These are phyloP conservation scores for Cyrtonyx montezumae DNA, from an alignment of 2,113 vertebrate species.

Conservation along the genomic window DNA sequence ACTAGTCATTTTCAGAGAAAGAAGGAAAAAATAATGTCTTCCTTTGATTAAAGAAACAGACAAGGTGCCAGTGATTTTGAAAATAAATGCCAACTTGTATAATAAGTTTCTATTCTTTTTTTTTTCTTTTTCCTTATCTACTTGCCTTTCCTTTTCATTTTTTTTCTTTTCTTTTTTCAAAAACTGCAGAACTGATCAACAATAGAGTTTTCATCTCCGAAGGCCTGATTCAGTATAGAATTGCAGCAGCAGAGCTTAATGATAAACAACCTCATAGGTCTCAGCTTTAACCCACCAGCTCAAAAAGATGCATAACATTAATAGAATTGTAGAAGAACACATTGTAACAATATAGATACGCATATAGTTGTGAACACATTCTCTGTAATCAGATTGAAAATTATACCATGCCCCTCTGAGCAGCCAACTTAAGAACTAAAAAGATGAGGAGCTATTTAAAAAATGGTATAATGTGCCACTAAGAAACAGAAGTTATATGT, in stretches of 20 bases:
- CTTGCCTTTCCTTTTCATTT: too few relatives aligned
- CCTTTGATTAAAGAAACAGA: neutral
- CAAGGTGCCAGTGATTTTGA: neutral
- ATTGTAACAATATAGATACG: neutral
- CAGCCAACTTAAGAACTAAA: neutral
- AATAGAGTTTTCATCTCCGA: neutral
- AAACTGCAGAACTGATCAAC: neutral
- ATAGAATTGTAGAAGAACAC: neutral
- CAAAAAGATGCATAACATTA: neutral
- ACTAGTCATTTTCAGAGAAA: neutral
- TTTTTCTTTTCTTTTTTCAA: too few relatives aligned
- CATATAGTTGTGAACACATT: neutral
- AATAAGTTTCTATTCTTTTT: neutral
- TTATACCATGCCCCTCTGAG: neutral
- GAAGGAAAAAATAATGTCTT: neutral
- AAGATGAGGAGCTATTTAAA: neutral
- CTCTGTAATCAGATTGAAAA: neutral
- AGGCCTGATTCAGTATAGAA: neutral
- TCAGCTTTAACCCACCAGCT: neutral
- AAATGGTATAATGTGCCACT: neutral
- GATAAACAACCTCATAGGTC: neutral
- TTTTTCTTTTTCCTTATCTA: too few relatives aligned
- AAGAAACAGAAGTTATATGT: neutral
- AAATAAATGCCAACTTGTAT: neutral
- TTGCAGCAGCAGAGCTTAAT: rapidly evolving